phyloP scores from a whole-genome alignment of 2,888 invertebrate genomes.

The Neuroscelio doddi region DNA sequence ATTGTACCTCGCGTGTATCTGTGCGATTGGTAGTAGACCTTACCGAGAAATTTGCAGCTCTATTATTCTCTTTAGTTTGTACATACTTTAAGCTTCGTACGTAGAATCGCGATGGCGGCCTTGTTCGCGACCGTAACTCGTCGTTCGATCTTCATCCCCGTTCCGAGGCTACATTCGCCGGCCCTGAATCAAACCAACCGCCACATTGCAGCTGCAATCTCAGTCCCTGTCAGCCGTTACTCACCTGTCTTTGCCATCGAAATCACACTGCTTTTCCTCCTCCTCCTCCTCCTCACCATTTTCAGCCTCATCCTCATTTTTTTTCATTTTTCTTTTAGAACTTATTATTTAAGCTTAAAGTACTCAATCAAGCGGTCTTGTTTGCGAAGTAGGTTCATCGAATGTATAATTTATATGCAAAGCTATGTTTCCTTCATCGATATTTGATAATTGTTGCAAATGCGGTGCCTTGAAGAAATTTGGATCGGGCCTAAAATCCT shows the following conservation, averaged over 20 bases:
- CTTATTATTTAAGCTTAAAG: neutral
- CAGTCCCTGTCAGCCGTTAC: constrained; percentile 61
- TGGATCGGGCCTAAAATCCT: no score
- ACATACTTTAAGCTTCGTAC: constrained; percentile 47
- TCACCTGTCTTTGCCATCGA: constrained; percentile 63
- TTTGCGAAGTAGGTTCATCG: neutral
- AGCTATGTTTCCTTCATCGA: no score
- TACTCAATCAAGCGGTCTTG: neutral
- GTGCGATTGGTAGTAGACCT: constrained; percentile 48
- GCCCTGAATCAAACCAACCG: constrained; percentile 48
- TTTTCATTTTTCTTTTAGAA: constrained; percentile 11
- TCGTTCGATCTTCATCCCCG: constrained; percentile 49
- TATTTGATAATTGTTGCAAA: no score
- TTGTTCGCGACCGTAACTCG: constrained; percentile 50
- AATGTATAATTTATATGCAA: neutral
- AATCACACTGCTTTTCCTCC: constrained; percentile 46
- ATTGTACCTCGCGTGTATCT: constrained; percentile 49
- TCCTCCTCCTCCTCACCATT: constrained; percentile 35
- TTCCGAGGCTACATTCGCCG: constrained; percentile 43
- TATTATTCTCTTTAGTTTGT: constrained; percentile 53
- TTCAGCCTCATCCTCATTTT: constrained; percentile 35
- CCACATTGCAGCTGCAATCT: constrained; percentile 50
- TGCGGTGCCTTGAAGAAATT: no score
- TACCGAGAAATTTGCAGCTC: constrained; percentile 54
- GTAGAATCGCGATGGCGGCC: constrained; percentile 51